Evolutionary conservation across 2,888 invertebrate species (phyloP).

Genomic region (Bombyx huttoni): DNA sequence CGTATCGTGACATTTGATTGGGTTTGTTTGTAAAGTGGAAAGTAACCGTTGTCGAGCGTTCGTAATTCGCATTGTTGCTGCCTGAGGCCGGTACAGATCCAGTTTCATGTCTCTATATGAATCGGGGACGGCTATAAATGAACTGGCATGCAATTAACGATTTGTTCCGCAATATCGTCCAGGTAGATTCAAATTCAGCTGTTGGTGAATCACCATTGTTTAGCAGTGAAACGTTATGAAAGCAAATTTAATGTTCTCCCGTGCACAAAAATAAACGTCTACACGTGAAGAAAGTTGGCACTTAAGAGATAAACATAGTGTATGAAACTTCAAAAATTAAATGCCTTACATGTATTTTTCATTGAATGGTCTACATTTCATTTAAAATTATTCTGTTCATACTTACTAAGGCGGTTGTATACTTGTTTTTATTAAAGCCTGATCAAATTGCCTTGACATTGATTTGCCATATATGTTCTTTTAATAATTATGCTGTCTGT

Average conservation of each 20-base stretch:
- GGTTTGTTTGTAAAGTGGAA: constrained; percentile 63
- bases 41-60: constrained; percentile 60
- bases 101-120: constrained; percentile 49
- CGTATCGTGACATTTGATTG: constrained; percentile 51
- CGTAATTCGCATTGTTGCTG: constrained; percentile 10
- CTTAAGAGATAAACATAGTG: constrained; percentile 7
- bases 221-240: constrained; percentile 15
- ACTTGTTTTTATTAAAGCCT: neutral
- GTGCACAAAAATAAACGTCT: constrained; percentile 23
- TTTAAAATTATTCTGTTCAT: neutral
- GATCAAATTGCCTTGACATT: no score
- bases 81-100: constrained; percentile 43
- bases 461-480: no score
- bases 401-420: neutral
- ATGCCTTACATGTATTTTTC: neutral
- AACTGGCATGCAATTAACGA: constrained; percentile 42
- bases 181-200: constrained; percentile 29
- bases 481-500: no score
- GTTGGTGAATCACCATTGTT: constrained; percentile 35
- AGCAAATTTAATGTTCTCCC: constrained; percentile 13
- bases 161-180: constrained; percentile 39
- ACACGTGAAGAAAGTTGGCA: constrained; percentile 32
- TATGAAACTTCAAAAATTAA: no score
- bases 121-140: constrained; percentile 48
- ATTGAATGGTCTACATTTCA: neutral